A percentile compares a stretch with the other conserved stretches of the same genome.
These are phyloP conservation scores for Ibycter americanus DNA, from an alignment of 2,797 vertebrate genomes.

Conservation along the genomic window DNA sequence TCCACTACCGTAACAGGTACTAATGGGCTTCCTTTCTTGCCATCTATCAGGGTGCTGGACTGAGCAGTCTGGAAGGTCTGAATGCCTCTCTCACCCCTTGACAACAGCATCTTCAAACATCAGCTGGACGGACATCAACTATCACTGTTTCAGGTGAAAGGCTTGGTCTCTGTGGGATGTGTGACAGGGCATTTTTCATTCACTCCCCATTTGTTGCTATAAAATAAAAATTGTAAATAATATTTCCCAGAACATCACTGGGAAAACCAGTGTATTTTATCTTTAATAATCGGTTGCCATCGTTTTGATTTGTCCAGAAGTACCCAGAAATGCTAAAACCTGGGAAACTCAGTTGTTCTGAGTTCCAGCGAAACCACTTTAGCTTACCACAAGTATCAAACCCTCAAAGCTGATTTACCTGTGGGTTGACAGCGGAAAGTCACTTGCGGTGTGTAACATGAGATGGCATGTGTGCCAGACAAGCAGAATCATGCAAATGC, in stretches of 20 bases:
- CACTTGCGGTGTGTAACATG: too few species aligned
- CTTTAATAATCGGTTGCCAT: not conserved
- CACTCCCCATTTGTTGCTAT: not conserved
- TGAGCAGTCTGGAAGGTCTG: not conserved
- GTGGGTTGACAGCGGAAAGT: not conserved
- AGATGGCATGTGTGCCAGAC: not conserved
- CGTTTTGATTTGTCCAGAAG: not conserved
- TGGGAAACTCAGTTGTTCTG: not conserved
- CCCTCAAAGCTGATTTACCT: not conserved
- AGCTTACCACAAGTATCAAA: not conserved
- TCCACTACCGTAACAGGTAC: not conserved
- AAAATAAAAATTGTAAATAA: not conserved
- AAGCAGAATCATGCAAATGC: not conserved
- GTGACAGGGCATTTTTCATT: not conserved
- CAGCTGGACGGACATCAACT: accelerated
- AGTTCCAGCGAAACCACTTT: not conserved
- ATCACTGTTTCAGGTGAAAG: not conserved
- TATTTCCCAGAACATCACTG: not conserved
- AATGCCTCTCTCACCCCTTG: not conserved
- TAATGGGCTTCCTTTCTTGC: not conserved
- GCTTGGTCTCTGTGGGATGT: not conserved
- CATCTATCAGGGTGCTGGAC: not conserved
- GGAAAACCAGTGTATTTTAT: not conserved
- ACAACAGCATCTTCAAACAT: not conserved
- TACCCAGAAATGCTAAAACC: not conserved